Base-by-base conservation (phyloP, 1,140 invertebrate species). In the Steinernema feltiae region DNA sequence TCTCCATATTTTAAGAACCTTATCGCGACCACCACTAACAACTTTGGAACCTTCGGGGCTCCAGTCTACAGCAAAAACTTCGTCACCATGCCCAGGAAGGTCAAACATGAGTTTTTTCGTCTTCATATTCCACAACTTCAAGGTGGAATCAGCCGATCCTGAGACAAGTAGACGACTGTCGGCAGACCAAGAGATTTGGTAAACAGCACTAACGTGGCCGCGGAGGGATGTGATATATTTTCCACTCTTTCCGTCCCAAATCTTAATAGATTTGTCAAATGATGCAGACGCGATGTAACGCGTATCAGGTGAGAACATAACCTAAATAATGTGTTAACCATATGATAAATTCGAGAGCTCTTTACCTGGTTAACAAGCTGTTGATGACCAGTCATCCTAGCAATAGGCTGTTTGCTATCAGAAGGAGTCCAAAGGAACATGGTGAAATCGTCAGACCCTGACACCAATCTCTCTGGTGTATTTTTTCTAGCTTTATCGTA, bases 41-140 rank as follows among this genome's bases (percentile, higher is more conserved):
- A 99, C 97, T 84, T 91, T 90, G 41, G 92, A 90, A 29, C 96
- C 95, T 89, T 98, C 94, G 1, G 95, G 94, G 77, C 95, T 94
- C 97, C 97, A 99, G 88, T 99, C 97, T 1, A 99, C 93, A 18
- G 94, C 94, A 89, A 92, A 99, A 21, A 99, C 93, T 88, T 98
- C 94, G 89, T 98, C 96, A n/a, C 93, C 94, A 90, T 99, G 97
- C 0, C 97, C 97, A 12, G 97, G 97, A 75, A 99, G 89, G 89
- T 99, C 97, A 80, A 92, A 88, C 70, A 92, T 90, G n/a, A 99
- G 86, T 85, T 95, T 95, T 77, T 92, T 92, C 0, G 90, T 93
- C 85, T 92, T 92, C 83, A 95, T 90, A 86, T 90, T 92, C 94
- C 94, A 97, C 53, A 96, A 92, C 73, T 99, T 99, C 17, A 99